Evolutionary conservation across 1,140 invertebrate species (phyloP), one percentile per base, ranked within the genome.

Genomic region (Sarcophaga peregrina): DNA sequence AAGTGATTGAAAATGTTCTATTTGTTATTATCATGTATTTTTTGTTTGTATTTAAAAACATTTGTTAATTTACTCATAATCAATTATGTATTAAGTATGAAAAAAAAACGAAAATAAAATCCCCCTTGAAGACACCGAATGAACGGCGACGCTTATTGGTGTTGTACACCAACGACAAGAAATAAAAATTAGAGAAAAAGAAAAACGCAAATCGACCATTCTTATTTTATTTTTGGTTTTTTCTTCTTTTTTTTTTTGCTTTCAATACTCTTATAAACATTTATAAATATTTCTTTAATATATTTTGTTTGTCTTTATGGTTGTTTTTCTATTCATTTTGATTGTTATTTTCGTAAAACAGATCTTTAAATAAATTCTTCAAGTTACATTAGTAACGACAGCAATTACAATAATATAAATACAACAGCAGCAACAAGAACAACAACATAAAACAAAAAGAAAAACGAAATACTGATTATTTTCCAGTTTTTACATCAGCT

Each of bases 71-170:
- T 52, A 50, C 75, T 52, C 75, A 78, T 78, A 78, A 78, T 78
- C 75, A 78, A 78, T 78, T 78, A 78, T 78, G 75, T 78, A 78
- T 78, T 48, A 78, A 50, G n/a, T 8, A 20, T 20, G 13, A 37
- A 37, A 37, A 37, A n/a, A 37, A 37, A 37, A 37, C 4, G 25
- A 37, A 37, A 37, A 37, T 37, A 68, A 68, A 68, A 17, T n/a
- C 62, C 62, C 62, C n/a, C n/a, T 25, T 68, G 62, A n/a, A 2
- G 62, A 68, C 62, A 68, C 8, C 8, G 8, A 37, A 37, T 37
- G 25, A 37, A 9, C 10, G 54, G 13, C 13, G 13, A n/a, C n/a
- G 54, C 17, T 20, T 15, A 62, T 8, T 62, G 58, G 17, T 68
- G 62, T n/a, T 68, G 62, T 68, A 25, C 62, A n/a, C 62, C 62